Conservation (phyloP, 2,797 vertebrate genomes). For the Clarias fuscus region DNA sequence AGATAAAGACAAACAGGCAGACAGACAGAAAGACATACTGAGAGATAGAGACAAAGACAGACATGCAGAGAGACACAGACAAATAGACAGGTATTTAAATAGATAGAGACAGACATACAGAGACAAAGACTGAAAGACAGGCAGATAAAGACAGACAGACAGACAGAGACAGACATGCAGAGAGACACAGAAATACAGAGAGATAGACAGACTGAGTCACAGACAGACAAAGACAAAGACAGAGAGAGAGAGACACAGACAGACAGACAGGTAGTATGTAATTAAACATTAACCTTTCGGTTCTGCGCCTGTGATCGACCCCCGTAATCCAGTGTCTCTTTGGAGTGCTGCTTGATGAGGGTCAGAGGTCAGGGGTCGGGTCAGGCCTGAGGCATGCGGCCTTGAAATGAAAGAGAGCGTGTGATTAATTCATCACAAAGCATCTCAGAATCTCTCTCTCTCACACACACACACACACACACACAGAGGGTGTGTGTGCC, state of each 20-base stretch:
- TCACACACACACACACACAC: background rate
- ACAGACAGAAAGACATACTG: background rate
- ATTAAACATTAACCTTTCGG: background rate
- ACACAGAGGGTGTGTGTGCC: constrained; percentile 15
- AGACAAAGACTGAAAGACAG: background rate
- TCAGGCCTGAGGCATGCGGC: constrained; percentile 9
- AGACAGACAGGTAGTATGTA: background rate
- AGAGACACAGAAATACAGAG: no score
- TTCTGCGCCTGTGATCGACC: background rate
- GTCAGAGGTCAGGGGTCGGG: constrained; percentile 19
- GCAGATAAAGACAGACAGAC: background rate
- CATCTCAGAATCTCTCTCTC: background rate
- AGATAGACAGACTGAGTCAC: no score
- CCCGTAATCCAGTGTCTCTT: background rate
- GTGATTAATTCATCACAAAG: background rate
- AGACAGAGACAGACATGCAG: background rate
- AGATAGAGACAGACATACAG: background rate
- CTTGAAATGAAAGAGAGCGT: constrained; percentile 1
- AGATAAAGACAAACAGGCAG: background rate
- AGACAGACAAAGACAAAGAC: background rate
- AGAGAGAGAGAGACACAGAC: background rate
- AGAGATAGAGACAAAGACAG: background rate
- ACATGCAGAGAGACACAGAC: background rate
- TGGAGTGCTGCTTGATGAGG: background rate
- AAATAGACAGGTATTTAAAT: background rate